Evolutionary conservation across 2,797 vertebrate genomes (phyloP).

Genomic region (Schizopygopsis malacanthus): DNA sequence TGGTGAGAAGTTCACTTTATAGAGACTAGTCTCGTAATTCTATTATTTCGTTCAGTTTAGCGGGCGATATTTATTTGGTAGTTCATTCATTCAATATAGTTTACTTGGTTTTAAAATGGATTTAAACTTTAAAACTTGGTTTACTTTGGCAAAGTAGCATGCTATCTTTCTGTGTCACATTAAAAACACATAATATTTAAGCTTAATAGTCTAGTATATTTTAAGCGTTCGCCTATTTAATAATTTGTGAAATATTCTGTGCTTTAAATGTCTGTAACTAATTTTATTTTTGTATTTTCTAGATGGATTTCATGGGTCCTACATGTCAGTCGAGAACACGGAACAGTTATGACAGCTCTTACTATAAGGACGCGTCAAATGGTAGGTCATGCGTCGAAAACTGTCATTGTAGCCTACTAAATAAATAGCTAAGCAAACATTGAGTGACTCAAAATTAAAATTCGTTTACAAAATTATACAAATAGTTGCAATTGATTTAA

Average conservation of each 20-base stretch:
- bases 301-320: constrained; percentile 90
- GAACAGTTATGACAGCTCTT: constrained; percentile 83
- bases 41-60: not conserved
- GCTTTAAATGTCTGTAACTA: constrained; percentile 26
- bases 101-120: not conserved
- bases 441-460: not conserved
- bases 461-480: too few species aligned
- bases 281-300: constrained; percentile 55
- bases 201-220: too few species aligned
- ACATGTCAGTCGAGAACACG: constrained; percentile 79
- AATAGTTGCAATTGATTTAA: not conserved
- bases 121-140: not conserved
- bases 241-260: constrained; percentile 55
- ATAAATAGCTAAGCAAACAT: not conserved
- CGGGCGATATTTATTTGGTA: not conserved
- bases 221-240: not conserved
- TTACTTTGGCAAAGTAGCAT: not conserved
- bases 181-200: not conserved
- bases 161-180: not conserved
- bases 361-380: constrained; percentile 81
- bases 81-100: not conserved
- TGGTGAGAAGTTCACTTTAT: constrained; percentile 81
- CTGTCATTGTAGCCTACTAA: too few species aligned
- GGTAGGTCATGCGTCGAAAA: constrained; percentile 75
- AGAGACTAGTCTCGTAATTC: not conserved